These are phyloP conservation scores for Odobenus rosmarus DNA, from an alignment of 2,113 vertebrate genomes.

Conservation along the genomic window DNA sequence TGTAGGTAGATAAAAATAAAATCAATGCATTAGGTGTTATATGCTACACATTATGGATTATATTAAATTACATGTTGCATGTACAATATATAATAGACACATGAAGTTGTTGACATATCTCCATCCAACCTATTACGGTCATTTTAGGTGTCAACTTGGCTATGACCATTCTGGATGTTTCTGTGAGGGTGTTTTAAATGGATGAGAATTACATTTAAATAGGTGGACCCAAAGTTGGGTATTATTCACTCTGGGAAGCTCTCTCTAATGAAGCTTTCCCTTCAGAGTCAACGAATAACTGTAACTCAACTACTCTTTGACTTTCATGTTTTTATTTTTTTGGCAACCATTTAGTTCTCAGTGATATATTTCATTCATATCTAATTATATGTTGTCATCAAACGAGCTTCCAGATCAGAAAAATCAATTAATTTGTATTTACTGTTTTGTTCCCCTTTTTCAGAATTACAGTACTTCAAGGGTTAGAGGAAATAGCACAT, in stretches of 20 bases:
- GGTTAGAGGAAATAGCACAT: neutral
- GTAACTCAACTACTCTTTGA: conserved; percentile 3
- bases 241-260: neutral
- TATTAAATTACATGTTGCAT: neutral
- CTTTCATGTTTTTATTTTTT: neutral
- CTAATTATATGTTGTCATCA: neutral
- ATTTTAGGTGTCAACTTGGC: neutral
- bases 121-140: neutral
- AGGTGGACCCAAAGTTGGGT: neutral
- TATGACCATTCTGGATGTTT: neutral
- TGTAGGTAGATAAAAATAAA: neutral
- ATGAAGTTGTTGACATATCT: neutral
- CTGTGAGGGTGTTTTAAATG: neutral
- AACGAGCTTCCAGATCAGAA: neutral
- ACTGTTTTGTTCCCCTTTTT: neutral
- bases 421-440: neutral
- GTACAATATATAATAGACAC: neutral
- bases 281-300: neutral
- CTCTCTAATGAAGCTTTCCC: neutral
- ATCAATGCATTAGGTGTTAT: neutral
- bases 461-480: neutral
- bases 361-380: neutral
- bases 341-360: neutral
- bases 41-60: neutral
- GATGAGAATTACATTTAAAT: conserved; percentile 13